A percentile compares a stretch with the other conserved stretches of the same genome.
phyloP scores from a whole-genome alignment of 2,113 vertebrate genomes.

The Nansenia antarctica region DNA sequence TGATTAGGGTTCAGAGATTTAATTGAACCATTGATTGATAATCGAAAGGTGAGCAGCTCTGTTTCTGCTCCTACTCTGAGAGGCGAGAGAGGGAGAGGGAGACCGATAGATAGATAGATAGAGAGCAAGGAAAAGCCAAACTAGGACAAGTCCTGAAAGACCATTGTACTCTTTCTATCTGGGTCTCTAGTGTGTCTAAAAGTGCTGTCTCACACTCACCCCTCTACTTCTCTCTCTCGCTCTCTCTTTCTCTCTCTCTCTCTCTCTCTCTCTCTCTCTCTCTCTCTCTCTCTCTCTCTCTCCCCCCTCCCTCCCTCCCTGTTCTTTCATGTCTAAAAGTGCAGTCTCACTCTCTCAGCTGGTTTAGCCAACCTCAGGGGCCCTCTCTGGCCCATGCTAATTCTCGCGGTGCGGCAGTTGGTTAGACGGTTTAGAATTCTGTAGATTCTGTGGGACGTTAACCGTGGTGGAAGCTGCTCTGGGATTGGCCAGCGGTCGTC shows the following conservation, averaged over 20 bases:
- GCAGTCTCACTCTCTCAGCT: neutral
- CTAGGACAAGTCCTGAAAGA: conserved; percentile 72
- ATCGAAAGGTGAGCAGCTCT: neutral
- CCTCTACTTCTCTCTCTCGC: no score
- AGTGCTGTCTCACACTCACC: conserved; percentile 66
- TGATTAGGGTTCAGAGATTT: no score
- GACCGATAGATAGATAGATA: conserved; percentile 6
- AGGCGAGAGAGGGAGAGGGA: neutral
- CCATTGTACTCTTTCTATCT: conserved; percentile 56
- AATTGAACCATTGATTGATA: neutral
- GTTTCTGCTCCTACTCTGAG: conserved; percentile 1
- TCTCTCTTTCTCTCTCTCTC: conserved; percentile 26
- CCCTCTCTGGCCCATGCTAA: no score
- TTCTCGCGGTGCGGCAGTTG: no score
- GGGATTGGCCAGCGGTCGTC: no score
- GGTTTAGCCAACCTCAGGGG: no score
- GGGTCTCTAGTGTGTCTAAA: conserved; percentile 61
- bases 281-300: neutral
- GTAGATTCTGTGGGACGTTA: no score
- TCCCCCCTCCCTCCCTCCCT: conserved; percentile 5
- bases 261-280: conserved; percentile 16
- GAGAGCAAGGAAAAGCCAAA: conserved; percentile 33
- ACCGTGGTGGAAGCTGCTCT: no score
- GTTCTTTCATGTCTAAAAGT: no score
- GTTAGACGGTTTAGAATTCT: no score